Evolutionary conservation across 2,113 vertebrate species (phyloP).

Genomic region (Pelmatolapia mariae): DNA sequence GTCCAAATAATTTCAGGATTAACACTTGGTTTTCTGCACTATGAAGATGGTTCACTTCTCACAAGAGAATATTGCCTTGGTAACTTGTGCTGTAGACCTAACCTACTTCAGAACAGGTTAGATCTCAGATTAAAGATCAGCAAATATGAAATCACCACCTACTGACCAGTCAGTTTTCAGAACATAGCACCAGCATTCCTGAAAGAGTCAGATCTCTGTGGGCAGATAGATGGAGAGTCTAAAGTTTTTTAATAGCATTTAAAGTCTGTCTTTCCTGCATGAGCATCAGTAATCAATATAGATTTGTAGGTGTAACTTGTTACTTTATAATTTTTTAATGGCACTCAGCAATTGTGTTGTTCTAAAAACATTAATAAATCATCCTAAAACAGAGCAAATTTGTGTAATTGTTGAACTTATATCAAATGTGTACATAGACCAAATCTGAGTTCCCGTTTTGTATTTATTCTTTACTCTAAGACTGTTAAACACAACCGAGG

Average conservation of each 20-base stretch:
- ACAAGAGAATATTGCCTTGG: neutral
- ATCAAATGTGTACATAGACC: neutral
- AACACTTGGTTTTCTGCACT: neutral
- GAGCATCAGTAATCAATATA: neutral
- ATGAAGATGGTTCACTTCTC: neutral
- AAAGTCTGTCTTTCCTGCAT: neutral
- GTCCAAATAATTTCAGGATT: neutral
- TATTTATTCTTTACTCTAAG: neutral
- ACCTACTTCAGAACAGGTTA: neutral
- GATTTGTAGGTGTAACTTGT: neutral
- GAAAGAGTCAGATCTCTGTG: neutral
- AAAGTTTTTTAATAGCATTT: neutral
- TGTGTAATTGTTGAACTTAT: neutral
- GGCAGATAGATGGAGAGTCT: neutral
- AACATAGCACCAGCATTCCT: neutral
- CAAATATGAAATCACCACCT: neutral
- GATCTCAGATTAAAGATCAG: neutral
- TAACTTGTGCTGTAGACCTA: neutral
- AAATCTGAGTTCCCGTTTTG: neutral
- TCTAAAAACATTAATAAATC: neutral
- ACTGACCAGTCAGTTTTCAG: neutral
- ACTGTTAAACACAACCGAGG: neutral
- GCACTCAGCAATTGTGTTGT: neutral
- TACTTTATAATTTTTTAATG: neutral
- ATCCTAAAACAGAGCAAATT: neutral